Percentiles rank a stretch among this genome's conserved stretches.
Evolutionary conservation across 2,888 invertebrate genomes (phyloP).

Genomic region (Athalia circularis): DNA sequence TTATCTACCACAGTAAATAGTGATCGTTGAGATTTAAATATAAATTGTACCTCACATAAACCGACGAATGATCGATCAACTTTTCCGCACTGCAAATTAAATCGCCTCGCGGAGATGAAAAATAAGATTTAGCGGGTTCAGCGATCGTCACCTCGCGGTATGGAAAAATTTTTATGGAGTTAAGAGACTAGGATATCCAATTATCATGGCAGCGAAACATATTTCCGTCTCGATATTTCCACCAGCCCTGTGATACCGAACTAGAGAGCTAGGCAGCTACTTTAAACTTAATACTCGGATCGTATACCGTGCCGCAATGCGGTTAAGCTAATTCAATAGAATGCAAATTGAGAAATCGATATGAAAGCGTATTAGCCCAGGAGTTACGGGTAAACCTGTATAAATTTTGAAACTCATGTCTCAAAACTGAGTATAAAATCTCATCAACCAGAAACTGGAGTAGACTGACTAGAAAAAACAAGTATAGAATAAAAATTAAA

Average conservation of each 20-base stretch:
- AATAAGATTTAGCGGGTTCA: not conserved
- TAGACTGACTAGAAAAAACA: no score
- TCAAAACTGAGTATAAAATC: not conserved
- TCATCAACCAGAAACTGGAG: no score
- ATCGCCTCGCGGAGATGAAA: not conserved
- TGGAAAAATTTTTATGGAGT: not conserved
- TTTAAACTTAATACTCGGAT: conserved; percentile 18
- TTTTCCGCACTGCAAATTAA: not conserved
- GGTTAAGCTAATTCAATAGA: conserved; percentile 26
- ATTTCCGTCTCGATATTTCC: no score
- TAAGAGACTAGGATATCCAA: not conserved
- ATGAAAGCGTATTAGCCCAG: conserved; percentile 20
- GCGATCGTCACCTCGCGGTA: no score
- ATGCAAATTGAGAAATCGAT: conserved; percentile 25
- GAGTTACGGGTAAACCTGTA: not conserved
- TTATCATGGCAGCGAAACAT: not conserved
- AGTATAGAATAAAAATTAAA: no score
- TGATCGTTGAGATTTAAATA: not conserved
- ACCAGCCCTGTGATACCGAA: not conserved
- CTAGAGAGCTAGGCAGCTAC: not conserved
- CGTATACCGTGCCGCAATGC: conserved; percentile 8
- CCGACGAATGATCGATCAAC: conserved; percentile 2
- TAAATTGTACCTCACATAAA: not conserved
- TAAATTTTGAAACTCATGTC: not conserved
- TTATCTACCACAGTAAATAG: not conserved